Conservation (phyloP, 2,888 invertebrate species). For the Chaetogeoica ovagalla region DNA sequence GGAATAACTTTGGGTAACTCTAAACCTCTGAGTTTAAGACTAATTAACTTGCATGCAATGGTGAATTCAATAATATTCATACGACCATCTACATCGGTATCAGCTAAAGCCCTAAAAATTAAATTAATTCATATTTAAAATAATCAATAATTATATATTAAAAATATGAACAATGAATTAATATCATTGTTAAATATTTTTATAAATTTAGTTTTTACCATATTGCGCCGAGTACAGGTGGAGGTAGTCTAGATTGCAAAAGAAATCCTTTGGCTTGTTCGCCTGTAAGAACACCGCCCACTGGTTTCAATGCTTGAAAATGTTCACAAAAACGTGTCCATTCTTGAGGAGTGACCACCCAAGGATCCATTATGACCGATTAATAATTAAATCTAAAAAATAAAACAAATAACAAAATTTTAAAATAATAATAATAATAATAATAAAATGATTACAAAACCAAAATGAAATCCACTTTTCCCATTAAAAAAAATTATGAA, state of each 20-base stretch:
- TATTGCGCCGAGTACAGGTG: conserved; percentile 87
- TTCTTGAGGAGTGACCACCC: conserved; percentile 86
- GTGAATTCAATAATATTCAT: conserved; percentile 96
- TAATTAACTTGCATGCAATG: conserved; percentile 95
- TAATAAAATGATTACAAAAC: no score
- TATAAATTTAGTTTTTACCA: conserved; percentile 67
- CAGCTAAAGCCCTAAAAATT: conserved; percentile 77
- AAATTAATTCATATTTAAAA: conserved; percentile 52
- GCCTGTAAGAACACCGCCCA: conserved; percentile 85
- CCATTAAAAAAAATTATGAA: no score
- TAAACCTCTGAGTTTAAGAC: conserved; percentile 86
- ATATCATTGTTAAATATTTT: not conserved
- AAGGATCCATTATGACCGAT: conserved; percentile 69
- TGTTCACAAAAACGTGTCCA: conserved; percentile 87
- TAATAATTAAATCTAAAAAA: conserved; percentile 21
- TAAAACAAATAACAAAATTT: not conserved
- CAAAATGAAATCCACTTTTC: no score
- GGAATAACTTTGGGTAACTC: conserved; percentile 81
- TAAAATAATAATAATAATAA: not conserved
- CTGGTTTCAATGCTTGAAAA: conserved; percentile 83
- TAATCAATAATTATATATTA: not conserved
- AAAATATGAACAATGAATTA: not conserved
- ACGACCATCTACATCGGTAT: conserved; percentile 95
- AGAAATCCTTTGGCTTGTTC: conserved; percentile 93
- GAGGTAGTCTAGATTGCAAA: conserved; percentile 87